Evolutionary conservation across 2,113 vertebrate genomes (phyloP).

Genomic region (Siniperca chuatsi): DNA sequence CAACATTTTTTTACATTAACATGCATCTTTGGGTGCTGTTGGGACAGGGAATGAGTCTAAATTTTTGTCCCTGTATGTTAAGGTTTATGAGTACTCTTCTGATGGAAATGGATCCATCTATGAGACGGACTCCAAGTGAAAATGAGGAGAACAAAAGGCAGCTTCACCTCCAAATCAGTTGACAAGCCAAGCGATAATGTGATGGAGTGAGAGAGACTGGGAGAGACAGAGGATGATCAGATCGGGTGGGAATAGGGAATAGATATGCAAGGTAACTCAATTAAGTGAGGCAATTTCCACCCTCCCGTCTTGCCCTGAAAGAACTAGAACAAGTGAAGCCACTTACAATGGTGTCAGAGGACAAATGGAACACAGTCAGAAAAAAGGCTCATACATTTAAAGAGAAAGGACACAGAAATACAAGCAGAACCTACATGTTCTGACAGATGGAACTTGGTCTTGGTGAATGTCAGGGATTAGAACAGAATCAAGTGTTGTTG

Average conservation of each 20-base stretch:
- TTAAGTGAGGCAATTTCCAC: conserved; percentile 78
- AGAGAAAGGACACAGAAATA: conserved; percentile 28
- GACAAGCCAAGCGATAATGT: conserved; percentile 62
- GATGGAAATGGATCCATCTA: conserved; percentile 18
- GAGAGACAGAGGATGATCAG: conserved; percentile 27
- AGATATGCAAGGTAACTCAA: conserved; percentile 78
- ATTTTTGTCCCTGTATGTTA: not conserved
- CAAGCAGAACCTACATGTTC: not conserved
- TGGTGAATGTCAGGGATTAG: not conserved
- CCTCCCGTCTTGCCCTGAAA: conserved; percentile 64
- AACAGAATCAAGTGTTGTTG: not conserved
- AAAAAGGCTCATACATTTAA: conserved; percentile 12
- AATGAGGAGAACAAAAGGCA: conserved; percentile 50
- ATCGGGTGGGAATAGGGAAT: conserved; percentile 65
- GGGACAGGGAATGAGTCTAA: not conserved
- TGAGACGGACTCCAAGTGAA: conserved; percentile 23
- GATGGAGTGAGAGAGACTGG: conserved; percentile 35
- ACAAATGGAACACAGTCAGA: conserved; percentile 69
- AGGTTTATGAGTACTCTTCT: not conserved
- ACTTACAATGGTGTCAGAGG: conserved; percentile 73
- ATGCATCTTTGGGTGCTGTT: not conserved
- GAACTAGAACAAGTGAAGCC: conserved; percentile 70
- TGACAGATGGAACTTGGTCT: conserved; percentile 1
- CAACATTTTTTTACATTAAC: not conserved
- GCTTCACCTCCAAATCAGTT: conserved; percentile 57